These are phyloP conservation scores for Dendronephthya gigantea DNA, from an alignment of 64 coral and sea anemone genomes.

Conservation along the genomic window DNA sequence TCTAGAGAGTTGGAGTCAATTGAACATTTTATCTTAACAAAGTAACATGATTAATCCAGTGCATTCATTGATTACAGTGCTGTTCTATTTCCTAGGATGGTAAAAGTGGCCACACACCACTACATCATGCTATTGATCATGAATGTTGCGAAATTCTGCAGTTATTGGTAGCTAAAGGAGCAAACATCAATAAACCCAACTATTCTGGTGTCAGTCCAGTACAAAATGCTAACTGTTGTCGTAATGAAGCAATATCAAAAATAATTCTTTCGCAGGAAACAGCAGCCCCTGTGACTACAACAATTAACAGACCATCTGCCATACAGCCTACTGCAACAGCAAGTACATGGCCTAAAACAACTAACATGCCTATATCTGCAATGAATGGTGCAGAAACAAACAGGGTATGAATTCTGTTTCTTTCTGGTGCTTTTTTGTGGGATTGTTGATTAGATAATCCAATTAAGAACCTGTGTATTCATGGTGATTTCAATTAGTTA, in stretches of 20 bases:
- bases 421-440: too few relatives aligned
- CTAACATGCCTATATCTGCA: background rate
- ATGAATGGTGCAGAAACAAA: background rate
- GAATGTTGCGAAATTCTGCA: conserved; percentile 39
- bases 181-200: conserved; percentile 42
- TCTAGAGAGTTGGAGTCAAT: too few relatives aligned
- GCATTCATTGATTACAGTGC: background rate
- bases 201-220: conserved; percentile 70
- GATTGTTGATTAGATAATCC: too few relatives aligned
- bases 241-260: background rate
- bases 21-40: too few relatives aligned
- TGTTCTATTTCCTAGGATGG: conserved; percentile 51
- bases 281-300: background rate
- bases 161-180: conserved; percentile 39
- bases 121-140: conserved; percentile 79
- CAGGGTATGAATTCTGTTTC: background rate
- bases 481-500: too few relatives aligned
- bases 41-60: too few relatives aligned
- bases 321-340: background rate
- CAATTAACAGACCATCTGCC: too few relatives aligned
- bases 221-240: conserved; percentile 45
- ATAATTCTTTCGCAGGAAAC: background rate
- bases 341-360: background rate
- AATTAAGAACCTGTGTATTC: too few relatives aligned
- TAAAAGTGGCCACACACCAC: conserved; percentile 78